A percentile compares a stretch with the other conserved stretches of the same genome.
Evolutionary conservation across 2,797 vertebrate genomes (phyloP).

Genomic region (Poeciliopsis paucimaculata): DNA sequence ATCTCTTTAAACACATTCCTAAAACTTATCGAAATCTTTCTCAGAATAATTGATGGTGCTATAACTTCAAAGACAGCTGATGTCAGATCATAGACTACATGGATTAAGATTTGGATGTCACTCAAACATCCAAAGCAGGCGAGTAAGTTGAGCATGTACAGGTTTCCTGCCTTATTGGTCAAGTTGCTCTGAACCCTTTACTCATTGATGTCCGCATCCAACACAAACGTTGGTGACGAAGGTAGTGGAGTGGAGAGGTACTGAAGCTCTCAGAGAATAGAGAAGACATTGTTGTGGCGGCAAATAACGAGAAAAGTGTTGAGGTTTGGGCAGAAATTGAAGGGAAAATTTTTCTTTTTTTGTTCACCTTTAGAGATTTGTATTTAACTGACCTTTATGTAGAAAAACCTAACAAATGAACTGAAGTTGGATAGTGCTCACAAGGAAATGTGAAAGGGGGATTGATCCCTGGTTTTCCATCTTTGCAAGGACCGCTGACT

Average conservation of each 20-base stretch:
- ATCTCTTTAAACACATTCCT: not conserved
- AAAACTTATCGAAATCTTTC: not conserved
- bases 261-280: not conserved
- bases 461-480: not conserved
- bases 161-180: not conserved
- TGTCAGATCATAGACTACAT: not conserved
- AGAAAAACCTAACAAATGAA: not conserved
- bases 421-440: not conserved
- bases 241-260: no score
- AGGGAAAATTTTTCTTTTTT: not conserved
- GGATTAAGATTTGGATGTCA: not conserved
- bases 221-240: not conserved
- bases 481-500: not conserved
- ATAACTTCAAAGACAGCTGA: not conserved
- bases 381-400: not conserved
- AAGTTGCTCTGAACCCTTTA: not conserved
- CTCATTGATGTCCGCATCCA: not conserved
- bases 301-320: not conserved
- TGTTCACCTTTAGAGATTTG: not conserved
- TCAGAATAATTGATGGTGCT: not conserved
- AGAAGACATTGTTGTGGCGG: not conserved
- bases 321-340: not conserved
- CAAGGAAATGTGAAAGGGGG: not conserved
- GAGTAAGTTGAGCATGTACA: not conserved
- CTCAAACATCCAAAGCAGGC: not conserved